Conservation (phyloP, 2,888 invertebrate species). For the Hypsopygia costalis region DNA sequence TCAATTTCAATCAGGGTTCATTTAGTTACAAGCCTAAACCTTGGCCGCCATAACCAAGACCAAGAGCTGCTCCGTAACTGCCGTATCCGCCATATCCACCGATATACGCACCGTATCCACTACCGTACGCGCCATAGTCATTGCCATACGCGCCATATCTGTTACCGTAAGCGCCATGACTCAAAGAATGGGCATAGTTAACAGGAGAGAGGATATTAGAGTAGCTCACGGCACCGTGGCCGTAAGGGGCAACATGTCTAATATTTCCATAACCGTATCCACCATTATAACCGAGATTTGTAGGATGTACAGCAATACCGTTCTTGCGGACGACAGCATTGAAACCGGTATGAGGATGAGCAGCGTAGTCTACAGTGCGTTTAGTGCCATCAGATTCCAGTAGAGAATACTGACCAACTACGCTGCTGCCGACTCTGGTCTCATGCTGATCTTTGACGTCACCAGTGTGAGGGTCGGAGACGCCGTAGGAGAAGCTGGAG, state of each 20-base stretch:
- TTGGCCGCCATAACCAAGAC: conserved; percentile 7
- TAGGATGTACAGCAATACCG: conserved; percentile 28
- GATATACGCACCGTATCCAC: conserved; percentile 1
- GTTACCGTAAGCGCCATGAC: conserved; percentile 14
- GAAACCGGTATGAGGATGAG: conserved; percentile 67
- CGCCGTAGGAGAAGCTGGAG: conserved; percentile 72
- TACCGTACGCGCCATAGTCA: conserved; percentile 11
- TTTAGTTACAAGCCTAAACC: conserved; percentile 16
- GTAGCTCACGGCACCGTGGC: neutral
- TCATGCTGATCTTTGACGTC: conserved; percentile 74
- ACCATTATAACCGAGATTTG: neutral
- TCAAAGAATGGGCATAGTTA: conserved; percentile 12
- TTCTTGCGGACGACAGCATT: conserved; percentile 72
- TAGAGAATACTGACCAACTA: conserved; percentile 72
- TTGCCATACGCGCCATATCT: conserved; percentile 12
- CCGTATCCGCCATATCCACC: conserved; percentile 19
- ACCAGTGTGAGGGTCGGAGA: conserved; percentile 72
- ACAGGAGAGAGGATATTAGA: neutral
- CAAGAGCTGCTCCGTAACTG: too few relatives aligned
- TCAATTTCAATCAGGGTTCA: neutral
- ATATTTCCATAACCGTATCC: conserved; percentile 7
- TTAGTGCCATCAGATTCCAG: conserved; percentile 71
- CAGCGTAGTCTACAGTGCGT: conserved; percentile 71
- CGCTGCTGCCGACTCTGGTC: conserved; percentile 66
- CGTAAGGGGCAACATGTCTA: neutral